Base-by-base conservation (phyloP, 2,888 invertebrate genomes). In the Drosophila lacicola region DNA sequence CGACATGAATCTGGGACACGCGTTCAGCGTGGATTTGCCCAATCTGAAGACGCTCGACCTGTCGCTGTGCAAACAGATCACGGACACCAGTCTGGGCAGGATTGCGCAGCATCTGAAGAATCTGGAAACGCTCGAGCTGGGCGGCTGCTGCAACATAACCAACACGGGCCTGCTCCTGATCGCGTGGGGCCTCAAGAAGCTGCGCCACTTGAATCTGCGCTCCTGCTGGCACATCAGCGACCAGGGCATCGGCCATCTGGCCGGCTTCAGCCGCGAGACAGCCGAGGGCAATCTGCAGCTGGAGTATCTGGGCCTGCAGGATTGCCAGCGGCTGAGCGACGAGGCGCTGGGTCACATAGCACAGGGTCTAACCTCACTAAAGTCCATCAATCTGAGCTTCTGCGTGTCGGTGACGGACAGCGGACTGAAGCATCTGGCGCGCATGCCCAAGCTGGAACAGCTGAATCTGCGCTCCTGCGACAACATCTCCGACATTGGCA, bases 171-270 rank as follows among this genome's bases (percentile, higher is more conserved):
- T 98, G 50, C 94, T 97, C 74, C 93, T 97, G 39, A 96, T 98
- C 66, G 97, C 98, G 64, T 97, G 96, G 96, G 97, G 97, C 10
- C 93, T 98, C 53, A 96, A 96, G 89, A 96, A 96, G 90, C 93
- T 98, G 78, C 96, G 96, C 90, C 95, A 95, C 68, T 93, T 98
- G 81, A 98, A 98, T 91, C 93, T 98, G 70, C 94, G 98, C 69
- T 98, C 98, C 69, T 98, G 98, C 92, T 97, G 98, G 96, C 96
- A 97, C 90, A 95, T 98, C 21, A 97, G 97, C 78, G 98, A 98
- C 90, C 95, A 96, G 67, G 98, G 98, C 3, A 97, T 98, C 80
- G 96, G 96, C 0, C 96, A 97, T 91, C 92, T 98, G 74, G 96
- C 96, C 3, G 96, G 97, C n/a, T 93, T 95, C 36, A 95, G 95